Percentiles rank a stretch among this genome's conserved stretches.
Conservation (phyloP, 2,888 invertebrate species). For the Stegana nigrithorax region DNA sequence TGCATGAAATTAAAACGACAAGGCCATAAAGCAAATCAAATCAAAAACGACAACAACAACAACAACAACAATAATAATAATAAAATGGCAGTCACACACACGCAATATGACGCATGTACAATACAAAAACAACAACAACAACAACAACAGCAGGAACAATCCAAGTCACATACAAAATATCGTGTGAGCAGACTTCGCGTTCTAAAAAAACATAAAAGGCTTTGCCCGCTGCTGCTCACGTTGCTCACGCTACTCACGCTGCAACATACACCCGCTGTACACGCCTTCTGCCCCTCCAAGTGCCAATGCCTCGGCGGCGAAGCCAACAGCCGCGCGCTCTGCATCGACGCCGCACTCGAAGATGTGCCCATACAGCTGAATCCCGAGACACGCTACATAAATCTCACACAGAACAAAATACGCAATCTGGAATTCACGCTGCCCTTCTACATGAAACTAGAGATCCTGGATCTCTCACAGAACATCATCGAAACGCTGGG, state of each 20-base stretch:
- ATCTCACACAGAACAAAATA: slow-evolving; percentile 86
- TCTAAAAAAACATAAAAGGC: background rate
- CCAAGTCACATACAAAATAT: slow-evolving; percentile 36
- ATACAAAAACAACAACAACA: slow-evolving; percentile 16
- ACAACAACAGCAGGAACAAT: slow-evolving; percentile 9
- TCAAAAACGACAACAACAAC: slow-evolving; percentile 17
- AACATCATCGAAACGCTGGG: slow-evolving; percentile 86
- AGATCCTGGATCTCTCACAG: slow-evolving; percentile 83
- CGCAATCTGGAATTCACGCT: slow-evolving; percentile 82
- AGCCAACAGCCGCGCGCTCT: slow-evolving; percentile 79
- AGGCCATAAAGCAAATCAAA: slow-evolving; percentile 12
- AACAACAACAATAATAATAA: slow-evolving; percentile 5
- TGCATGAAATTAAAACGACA: too few species aligned
- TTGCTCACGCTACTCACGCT: slow-evolving; percentile 57
- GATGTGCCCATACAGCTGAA: slow-evolving; percentile 90
- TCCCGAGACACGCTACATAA: slow-evolving; percentile 85
- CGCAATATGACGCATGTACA: slow-evolving; percentile 1
- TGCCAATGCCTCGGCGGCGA: slow-evolving; percentile 81
- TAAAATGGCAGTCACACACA: background rate
- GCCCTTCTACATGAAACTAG: slow-evolving; percentile 83
- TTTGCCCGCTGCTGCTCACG: slow-evolving; percentile 29
- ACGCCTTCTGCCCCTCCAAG: slow-evolving; percentile 79
- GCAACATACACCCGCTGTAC: slow-evolving; percentile 34
- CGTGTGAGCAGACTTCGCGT: slow-evolving; percentile 24
- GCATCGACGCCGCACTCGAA: slow-evolving; percentile 82